Conservation (phyloP, 53 echinoderm and acorn worm species). For the Temnopleurus reevesii region DNA sequence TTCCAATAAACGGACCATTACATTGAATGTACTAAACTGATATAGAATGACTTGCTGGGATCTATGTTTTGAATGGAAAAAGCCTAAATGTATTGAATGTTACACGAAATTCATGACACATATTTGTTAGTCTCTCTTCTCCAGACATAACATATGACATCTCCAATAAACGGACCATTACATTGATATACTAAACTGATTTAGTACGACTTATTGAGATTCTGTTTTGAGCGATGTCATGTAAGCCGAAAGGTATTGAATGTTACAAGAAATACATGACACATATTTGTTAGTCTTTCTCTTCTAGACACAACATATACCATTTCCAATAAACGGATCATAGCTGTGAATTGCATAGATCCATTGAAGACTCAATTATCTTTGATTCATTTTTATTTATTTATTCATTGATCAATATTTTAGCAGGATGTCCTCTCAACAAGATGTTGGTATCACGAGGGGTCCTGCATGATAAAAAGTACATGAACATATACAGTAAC, state of each 20-base stretch:
- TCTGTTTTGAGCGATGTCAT: slow-evolving; percentile 13
- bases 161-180: not conserved
- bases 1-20: not conserved
- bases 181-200: too few relatives aligned
- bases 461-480: too few relatives aligned
- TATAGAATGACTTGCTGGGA: too few relatives aligned
- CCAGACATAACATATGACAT: not conserved
- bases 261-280: not conserved
- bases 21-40: too few relatives aligned
- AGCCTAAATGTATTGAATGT: not conserved
- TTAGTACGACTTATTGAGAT: too few relatives aligned
- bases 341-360: too few relatives aligned
- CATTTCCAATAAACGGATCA: not conserved
- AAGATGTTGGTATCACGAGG: too few relatives aligned
- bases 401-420: too few relatives aligned
- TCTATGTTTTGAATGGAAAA: not conserved
- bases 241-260: not conserved
- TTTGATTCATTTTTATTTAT: too few relatives aligned
- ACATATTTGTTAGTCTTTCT: not conserved
- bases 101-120: not conserved
- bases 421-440: too few relatives aligned
- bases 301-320: not conserved
- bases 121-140: not conserved
- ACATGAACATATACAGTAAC: too few relatives aligned
- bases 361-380: too few relatives aligned